Percentiles rank a stretch among this genome's conserved stretches.
Conservation (phyloP, 2,113 vertebrate species). For the Sander vitreus region DNA sequence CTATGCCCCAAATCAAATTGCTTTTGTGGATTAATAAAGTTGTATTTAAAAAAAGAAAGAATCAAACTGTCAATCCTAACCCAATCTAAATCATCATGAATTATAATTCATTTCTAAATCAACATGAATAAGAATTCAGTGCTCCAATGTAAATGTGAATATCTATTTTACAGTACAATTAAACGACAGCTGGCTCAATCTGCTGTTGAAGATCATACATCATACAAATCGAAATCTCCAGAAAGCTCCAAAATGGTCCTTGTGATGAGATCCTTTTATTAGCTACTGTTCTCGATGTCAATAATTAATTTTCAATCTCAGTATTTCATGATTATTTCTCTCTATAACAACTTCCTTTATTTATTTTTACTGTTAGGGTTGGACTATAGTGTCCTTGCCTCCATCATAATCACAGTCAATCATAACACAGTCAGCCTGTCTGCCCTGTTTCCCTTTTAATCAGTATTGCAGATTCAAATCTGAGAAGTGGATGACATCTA, state of each 20-base stretch:
- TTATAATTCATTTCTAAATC: too few relatives aligned
- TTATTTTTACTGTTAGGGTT: too few relatives aligned
- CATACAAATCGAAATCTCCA: not conserved
- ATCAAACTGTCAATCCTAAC: not conserved
- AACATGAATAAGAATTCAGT: too few relatives aligned
- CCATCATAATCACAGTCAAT: conserved; percentile 28
- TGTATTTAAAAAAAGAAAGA: too few relatives aligned
- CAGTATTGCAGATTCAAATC: conserved; percentile 31
- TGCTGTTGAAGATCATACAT: not conserved
- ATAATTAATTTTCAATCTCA: not conserved
- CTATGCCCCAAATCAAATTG: too few relatives aligned
- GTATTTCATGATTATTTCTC: not conserved
- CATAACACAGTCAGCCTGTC: conserved; percentile 7
- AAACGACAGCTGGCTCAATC: not conserved
- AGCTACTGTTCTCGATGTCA: too few relatives aligned
- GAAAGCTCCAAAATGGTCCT: not conserved
- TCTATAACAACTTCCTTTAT: too few relatives aligned
- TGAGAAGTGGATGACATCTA: conserved; percentile 37
- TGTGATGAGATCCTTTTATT: not conserved
- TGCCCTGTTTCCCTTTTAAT: conserved; percentile 46
- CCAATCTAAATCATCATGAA: not conserved
- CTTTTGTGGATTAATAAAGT: too few relatives aligned
- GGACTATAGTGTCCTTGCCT: not conserved
- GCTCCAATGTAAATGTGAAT: too few relatives aligned
- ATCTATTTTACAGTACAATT: not conserved